Conservation (phyloP, 2,888 invertebrate species). For the Blomia tropicalis region DNA sequence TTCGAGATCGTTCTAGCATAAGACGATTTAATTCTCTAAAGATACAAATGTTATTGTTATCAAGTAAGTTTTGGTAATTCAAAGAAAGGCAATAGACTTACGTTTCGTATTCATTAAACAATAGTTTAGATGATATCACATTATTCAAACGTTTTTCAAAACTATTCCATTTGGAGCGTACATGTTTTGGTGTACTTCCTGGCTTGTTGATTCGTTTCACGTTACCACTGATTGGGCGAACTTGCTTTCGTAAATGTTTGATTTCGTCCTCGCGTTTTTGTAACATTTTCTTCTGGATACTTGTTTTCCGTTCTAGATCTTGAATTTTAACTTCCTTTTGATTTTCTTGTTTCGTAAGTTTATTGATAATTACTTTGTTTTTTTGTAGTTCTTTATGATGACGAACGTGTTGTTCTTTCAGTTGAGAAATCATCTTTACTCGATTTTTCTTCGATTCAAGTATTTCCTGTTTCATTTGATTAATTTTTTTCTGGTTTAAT, state of each 20-base stretch:
- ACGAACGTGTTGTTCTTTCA: neutral
- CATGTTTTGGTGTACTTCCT: neutral
- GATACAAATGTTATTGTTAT: too few species aligned
- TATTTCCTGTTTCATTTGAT: neutral
- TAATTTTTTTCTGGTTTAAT: neutral
- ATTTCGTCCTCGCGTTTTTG: neutral
- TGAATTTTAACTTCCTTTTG: neutral
- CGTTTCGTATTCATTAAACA: neutral
- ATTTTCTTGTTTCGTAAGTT: neutral
- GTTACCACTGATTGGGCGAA: neutral
- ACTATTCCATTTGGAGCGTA: neutral
- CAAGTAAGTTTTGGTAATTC: too few species aligned
- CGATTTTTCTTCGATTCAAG: neutral
- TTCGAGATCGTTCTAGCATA: neutral
- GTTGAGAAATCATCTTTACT: neutral
- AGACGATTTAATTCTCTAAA: too few species aligned
- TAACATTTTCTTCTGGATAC: neutral
- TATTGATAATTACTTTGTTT: neutral
- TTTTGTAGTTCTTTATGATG: neutral
- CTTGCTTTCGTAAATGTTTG: neutral
- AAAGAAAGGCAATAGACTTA: too few species aligned
- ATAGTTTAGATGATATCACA: neutral
- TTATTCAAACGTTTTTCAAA: neutral
- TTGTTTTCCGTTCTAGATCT: neutral
- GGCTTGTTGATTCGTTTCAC: neutral